These are phyloP conservation scores for Stenodera caucasica DNA, from an alignment of 2,888 invertebrate genomes.

Conservation along the genomic window DNA sequence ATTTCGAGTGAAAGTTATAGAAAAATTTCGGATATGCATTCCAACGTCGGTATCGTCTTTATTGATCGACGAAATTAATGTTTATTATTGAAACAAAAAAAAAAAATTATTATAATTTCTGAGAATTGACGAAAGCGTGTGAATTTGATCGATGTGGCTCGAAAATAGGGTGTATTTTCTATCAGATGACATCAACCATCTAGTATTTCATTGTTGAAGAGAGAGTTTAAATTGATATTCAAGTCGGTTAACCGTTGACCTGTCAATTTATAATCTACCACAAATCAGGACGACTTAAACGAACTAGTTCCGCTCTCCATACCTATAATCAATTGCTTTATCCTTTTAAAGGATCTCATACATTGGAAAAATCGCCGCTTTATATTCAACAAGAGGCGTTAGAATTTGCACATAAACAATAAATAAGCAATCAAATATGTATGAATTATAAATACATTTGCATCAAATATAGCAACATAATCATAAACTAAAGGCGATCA, in stretches of 20 bases:
- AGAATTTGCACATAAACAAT: conserved; percentile 1
- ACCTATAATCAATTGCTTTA: not conserved
- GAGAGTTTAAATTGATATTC: conserved; percentile 7
- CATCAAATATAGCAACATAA: not conserved
- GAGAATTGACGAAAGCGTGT: not conserved
- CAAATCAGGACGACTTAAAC: not conserved
- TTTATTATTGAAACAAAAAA: not conserved
- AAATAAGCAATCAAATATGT: not conserved
- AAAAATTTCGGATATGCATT: conserved; percentile 11
- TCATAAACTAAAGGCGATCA: too few species aligned
- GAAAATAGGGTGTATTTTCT: not conserved
- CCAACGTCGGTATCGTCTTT: not conserved
- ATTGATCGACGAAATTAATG: not conserved
- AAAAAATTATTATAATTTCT: not conserved
- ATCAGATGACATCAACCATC: not conserved
- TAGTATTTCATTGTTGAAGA: not conserved
- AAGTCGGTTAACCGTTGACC: conserved; percentile 1
- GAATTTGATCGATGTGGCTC: not conserved
- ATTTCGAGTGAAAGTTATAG: not conserved
- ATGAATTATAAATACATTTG: not conserved
- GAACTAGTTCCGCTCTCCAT: conserved; percentile 1
- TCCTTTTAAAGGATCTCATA: not conserved
- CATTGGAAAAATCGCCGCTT: too few species aligned
- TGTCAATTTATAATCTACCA: not conserved
- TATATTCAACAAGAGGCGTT: not conserved